Evolutionary conservation across 2,113 vertebrate species (phyloP).

Genomic region (Grantiella picta): DNA sequence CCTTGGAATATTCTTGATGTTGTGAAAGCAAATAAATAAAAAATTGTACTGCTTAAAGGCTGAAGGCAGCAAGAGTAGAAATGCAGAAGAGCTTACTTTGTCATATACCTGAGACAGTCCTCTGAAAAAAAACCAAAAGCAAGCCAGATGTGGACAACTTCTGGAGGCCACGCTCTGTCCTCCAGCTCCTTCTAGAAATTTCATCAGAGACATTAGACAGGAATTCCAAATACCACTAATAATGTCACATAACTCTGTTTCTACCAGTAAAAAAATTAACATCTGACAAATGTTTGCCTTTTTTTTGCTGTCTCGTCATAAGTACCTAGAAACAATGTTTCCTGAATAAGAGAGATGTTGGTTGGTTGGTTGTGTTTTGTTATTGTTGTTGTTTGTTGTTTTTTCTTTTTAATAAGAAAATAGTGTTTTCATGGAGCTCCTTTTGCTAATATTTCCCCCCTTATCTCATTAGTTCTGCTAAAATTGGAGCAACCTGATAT

Average conservation of each 20-base stretch:
- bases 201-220: background rate
- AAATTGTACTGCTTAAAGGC: background rate
- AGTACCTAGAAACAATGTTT: background rate
- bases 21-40: background rate
- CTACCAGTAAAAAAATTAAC: background rate
- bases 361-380: fast-evolving
- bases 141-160: background rate
- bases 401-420: background rate
- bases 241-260: background rate
- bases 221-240: background rate
- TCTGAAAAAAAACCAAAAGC: too few relatives aligned
- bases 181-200: background rate
- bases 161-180: background rate
- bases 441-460: background rate
- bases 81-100: background rate
- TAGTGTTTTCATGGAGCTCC: background rate
- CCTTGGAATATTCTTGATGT: background rate
- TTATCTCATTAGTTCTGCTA: background rate
- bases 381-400: background rate
- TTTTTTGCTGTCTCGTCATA: background rate
- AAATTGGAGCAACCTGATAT: background rate
- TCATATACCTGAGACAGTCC: background rate
- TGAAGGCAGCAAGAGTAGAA: background rate
- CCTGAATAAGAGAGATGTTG: background rate
- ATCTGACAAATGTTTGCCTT: background rate